Conservation (phyloP, 2,797 vertebrate genomes). For the Sebastes cheni region DNA sequence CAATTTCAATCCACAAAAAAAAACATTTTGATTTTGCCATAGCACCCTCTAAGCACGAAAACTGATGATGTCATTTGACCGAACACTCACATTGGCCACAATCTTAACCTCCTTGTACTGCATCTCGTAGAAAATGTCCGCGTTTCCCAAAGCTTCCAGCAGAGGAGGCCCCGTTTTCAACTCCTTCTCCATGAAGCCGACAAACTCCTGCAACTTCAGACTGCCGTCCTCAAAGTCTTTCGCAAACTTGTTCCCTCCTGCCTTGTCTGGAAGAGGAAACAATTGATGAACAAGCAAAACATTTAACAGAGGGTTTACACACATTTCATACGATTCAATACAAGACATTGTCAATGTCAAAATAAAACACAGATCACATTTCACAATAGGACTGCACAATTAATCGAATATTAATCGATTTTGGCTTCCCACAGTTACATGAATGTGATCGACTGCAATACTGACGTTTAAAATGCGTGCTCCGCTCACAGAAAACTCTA, state of each 20-base stretch:
- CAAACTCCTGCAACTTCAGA: constrained; percentile 94
- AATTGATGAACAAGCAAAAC: neutral
- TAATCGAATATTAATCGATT: neutral
- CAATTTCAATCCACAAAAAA: neutral
- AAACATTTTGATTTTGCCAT: neutral
- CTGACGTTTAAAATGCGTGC: too few relatives aligned
- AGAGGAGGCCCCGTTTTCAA: constrained; percentile 89
- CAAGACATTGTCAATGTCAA: neutral
- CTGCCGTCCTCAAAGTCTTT: constrained; percentile 98
- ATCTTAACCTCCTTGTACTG: constrained; percentile 99
- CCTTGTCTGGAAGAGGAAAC: constrained; percentile 86
- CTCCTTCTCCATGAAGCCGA: constrained; percentile 91
- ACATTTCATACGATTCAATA: neutral
- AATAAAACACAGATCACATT: neutral
- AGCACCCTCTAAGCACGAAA: neutral
- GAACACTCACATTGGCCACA: constrained; percentile 92
- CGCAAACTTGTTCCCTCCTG: constrained; percentile 96
- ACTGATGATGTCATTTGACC: neutral
- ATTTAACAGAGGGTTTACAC: neutral
- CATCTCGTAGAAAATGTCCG: constrained; percentile 96
- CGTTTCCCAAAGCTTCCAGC: constrained; percentile 92
- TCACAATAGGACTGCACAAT: neutral
- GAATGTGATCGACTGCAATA: too few relatives aligned
- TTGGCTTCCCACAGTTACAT: neutral
- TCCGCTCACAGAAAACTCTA: too few relatives aligned